Evolutionary conservation across 2,113 vertebrate genomes (phyloP).

Genomic region (Scatophagus argus): DNA sequence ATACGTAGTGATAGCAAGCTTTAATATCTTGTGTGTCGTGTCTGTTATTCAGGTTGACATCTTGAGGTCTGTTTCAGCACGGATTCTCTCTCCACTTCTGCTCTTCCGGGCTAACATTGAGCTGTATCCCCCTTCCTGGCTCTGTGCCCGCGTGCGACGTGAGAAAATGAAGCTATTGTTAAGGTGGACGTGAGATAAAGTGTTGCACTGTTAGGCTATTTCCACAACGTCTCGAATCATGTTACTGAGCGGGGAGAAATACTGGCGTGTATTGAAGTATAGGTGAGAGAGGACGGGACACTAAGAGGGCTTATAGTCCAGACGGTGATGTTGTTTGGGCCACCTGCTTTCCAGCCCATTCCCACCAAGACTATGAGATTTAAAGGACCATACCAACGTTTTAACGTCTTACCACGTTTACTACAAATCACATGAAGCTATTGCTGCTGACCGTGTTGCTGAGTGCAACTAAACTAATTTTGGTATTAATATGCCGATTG

Average conservation of each 20-base stretch:
- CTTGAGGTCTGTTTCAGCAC: background rate
- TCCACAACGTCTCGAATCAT: background rate
- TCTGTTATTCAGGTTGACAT: background rate
- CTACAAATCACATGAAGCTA: background rate
- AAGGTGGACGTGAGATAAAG: background rate
- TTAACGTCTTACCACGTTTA: too few relatives aligned
- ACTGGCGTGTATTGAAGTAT: too few relatives aligned
- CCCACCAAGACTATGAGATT: background rate
- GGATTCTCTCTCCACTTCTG: background rate
- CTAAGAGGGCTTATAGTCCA: background rate
- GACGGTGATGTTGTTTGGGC: background rate
- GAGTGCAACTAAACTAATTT: too few relatives aligned
- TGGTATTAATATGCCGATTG: too few relatives aligned
- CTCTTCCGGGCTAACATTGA: background rate
- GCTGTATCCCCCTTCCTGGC: background rate
- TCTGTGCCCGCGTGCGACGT: background rate
- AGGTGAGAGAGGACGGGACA: background rate
- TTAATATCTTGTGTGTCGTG: background rate
- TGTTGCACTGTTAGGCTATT: background rate
- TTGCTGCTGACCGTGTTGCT: background rate
- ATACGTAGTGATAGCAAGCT: background rate
- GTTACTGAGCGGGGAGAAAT: background rate
- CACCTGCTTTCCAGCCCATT: slow-evolving; percentile 3
- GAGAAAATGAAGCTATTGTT: background rate
- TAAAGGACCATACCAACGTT: background rate